These are phyloP conservation scores for Axea sp. DNA, from an alignment of 2,888 invertebrate genomes.

Conservation along the genomic window DNA sequence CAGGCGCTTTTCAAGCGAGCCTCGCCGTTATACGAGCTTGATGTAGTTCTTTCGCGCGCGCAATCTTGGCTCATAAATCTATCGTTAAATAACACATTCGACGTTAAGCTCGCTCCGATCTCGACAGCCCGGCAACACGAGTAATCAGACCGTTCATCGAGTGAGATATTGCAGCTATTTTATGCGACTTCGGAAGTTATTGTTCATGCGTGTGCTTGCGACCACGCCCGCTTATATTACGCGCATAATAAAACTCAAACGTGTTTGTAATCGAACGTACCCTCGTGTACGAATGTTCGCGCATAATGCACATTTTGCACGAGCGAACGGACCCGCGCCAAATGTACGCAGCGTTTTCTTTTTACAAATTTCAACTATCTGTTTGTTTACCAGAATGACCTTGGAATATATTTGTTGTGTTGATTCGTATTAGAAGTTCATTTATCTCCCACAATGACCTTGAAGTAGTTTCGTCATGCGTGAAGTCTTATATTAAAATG, in stretches of 20 bases:
- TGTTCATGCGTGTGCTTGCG: slow-evolving; percentile 70
- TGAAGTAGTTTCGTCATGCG: too few species aligned
- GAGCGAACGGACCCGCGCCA: slow-evolving; percentile 9
- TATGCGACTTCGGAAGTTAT: slow-evolving; percentile 73
- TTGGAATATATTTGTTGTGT: too few species aligned
- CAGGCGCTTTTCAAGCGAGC: slow-evolving; percentile 8
- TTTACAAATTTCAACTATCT: too few species aligned
- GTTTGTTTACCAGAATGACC: too few species aligned
- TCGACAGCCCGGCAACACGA: slow-evolving; percentile 56
- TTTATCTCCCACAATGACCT: too few species aligned
- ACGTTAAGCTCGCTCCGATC: slow-evolving; percentile 55
- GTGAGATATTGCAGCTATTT: slow-evolving; percentile 72
- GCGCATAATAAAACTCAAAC: slow-evolving; percentile 68
- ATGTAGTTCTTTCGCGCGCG: slow-evolving; percentile 41
- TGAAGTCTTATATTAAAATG: too few species aligned
- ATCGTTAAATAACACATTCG: slow-evolving; percentile 71
- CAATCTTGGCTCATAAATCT: slow-evolving; percentile 72
- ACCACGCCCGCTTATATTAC: slow-evolving; percentile 69
- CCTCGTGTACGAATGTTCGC: slow-evolving; percentile 1
- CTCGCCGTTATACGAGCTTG: slow-evolving; percentile 7
- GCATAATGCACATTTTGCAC: slow-evolving; percentile 1
- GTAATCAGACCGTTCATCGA: slow-evolving; percentile 73
- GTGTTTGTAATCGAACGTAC: slow-evolving; percentile 33
- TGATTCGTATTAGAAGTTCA: too few species aligned
- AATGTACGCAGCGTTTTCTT: slow-evolving; percentile 17